phyloP scores from a whole-genome alignment of 2,888 invertebrate species.

The Mystacides longicornis region DNA sequence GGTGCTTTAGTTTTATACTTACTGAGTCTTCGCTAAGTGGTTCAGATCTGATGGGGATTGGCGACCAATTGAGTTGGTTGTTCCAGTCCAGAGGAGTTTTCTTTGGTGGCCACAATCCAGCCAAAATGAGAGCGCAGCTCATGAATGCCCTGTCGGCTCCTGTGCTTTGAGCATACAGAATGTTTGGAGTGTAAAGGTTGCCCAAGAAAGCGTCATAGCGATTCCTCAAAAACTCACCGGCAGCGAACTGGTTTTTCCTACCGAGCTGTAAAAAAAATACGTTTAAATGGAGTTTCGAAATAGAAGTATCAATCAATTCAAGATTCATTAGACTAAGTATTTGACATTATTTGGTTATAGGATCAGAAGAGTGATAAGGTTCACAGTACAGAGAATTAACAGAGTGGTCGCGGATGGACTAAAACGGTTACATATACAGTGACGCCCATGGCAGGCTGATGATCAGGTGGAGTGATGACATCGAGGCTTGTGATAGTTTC shows the following conservation, averaged over 20 bases:
- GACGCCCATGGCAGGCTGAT: too few relatives aligned
- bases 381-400: too few relatives aligned
- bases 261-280: conserved; percentile 53
- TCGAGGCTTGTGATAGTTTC: too few relatives aligned
- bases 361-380: too few relatives aligned
- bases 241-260: conserved; percentile 54
- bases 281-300: too few relatives aligned
- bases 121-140: conserved; percentile 60
- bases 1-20: too few relatives aligned
- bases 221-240: conserved; percentile 56
- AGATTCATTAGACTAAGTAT: too few relatives aligned
- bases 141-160: conserved; percentile 68
- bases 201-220: conserved; percentile 58
- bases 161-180: conserved; percentile 62
- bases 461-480: too few relatives aligned
- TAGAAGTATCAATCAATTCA: too few relatives aligned
- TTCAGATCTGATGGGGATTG: conserved; percentile 65
- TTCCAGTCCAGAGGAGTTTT: conserved; percentile 51
- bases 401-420: too few relatives aligned
- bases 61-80: conserved; percentile 62
- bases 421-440: too few relatives aligned
- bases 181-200: conserved; percentile 47
- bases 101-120: conserved; percentile 63
- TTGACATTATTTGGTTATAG: too few relatives aligned
- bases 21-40: conserved; percentile 57